A percentile compares a stretch with the other conserved stretches of the same genome.
phyloP scores from a whole-genome alignment of 2,888 invertebrate genomes.

The Drosophila merina region DNA sequence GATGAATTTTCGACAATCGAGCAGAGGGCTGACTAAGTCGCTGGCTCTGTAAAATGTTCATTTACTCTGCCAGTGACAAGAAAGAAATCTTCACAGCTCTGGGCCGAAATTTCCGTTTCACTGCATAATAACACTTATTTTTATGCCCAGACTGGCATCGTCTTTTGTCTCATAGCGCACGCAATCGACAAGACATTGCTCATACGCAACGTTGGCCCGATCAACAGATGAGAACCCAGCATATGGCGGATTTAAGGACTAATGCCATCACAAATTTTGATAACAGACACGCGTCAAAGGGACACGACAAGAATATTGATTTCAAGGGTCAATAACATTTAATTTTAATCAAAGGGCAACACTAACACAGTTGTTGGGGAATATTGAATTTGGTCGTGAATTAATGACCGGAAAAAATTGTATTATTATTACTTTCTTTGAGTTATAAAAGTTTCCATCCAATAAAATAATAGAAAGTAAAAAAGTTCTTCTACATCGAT shows the following conservation, averaged over 20 bases:
- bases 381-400: neutral
- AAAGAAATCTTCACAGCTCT: slow-evolving; percentile 23
- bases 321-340: slow-evolving; percentile 19
- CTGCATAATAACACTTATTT: slow-evolving; percentile 28
- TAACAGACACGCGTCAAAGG: slow-evolving; percentile 40
- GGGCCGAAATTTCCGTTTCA: slow-evolving; percentile 26
- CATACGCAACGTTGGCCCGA: slow-evolving; percentile 53
- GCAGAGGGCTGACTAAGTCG: slow-evolving; percentile 3
- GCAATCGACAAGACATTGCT: slow-evolving; percentile 48
- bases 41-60: slow-evolving; percentile 18
- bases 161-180: slow-evolving; percentile 24
- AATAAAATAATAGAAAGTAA: neutral
- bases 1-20: slow-evolving; percentile 31
- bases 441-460: neutral
- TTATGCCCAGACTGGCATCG: slow-evolving; percentile 16
- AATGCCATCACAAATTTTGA: slow-evolving; percentile 33
- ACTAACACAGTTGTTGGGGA: neutral
- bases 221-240: slow-evolving; percentile 44
- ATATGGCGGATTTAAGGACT: slow-evolving; percentile 28
- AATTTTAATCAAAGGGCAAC: slow-evolving; percentile 4
- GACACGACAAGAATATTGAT: neutral
- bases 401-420: neutral
- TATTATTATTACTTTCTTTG: neutral
- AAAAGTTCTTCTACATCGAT: slow-evolving; percentile 19
- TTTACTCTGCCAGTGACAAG: slow-evolving; percentile 18